Conservation (phyloP, 1,140 invertebrate species). For the Caenorhabditis briggsae region DNA sequence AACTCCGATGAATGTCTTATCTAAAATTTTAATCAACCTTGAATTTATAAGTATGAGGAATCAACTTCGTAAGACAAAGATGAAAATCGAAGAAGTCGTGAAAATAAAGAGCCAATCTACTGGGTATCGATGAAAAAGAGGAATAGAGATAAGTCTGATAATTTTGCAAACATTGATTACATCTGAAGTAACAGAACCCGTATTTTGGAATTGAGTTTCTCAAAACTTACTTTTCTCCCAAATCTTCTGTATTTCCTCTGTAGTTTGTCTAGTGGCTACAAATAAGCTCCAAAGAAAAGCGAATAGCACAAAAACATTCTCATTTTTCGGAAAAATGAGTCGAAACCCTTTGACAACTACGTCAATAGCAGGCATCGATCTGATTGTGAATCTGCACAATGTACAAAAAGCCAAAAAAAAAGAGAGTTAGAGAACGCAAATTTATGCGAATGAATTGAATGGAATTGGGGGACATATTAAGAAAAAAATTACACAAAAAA, state of each 20-base stretch:
- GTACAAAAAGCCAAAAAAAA: constrained; percentile 16
- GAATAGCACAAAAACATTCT: not conserved
- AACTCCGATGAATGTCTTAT: not conserved
- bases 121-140: not conserved
- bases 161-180: not conserved
- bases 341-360: not conserved
- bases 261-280: not conserved
- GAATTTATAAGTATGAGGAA: not conserved
- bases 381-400: not conserved
- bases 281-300: constrained; percentile 8
- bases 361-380: not conserved
- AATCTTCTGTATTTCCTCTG: not conserved
- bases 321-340: constrained; percentile 7
- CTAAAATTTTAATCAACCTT: not conserved
- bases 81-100: not conserved
- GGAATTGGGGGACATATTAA: not conserved
- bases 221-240: not conserved
- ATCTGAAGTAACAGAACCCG: not conserved
- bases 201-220: not conserved
- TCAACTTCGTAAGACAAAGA: not conserved
- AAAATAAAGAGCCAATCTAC: not conserved
- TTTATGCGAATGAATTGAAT: constrained; percentile 14
- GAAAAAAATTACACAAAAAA: constrained; percentile 11
- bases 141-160: not conserved
- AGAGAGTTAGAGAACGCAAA: constrained; percentile 8